Conservation (phyloP, 2,797 vertebrate genomes). For the Rhyacichthys aspro region DNA sequence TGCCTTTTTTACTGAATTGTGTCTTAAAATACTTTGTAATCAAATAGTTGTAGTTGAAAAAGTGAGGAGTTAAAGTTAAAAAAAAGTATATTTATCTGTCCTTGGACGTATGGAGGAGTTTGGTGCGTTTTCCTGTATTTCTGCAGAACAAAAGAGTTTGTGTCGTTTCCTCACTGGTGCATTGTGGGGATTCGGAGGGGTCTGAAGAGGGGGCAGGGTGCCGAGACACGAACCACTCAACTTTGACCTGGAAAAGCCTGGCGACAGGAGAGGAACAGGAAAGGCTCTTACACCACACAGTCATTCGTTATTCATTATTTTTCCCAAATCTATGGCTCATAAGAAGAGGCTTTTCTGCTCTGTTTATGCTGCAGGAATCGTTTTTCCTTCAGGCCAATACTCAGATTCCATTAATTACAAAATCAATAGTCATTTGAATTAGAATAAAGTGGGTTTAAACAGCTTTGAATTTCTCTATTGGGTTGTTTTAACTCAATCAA, state of each 20-base stretch:
- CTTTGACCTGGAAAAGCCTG: slow-evolving; percentile 77
- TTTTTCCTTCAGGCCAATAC: slow-evolving; percentile 18
- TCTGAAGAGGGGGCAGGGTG: slow-evolving; percentile 42
- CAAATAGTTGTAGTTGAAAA: slow-evolving; percentile 8
- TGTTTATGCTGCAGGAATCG: slow-evolving; percentile 38
- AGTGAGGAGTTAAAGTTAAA: slow-evolving; percentile 5
- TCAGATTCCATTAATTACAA: slow-evolving; percentile 32
- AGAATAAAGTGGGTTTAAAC: slow-evolving; percentile 2
- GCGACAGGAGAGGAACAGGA: slow-evolving; percentile 65
- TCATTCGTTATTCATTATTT: slow-evolving; percentile 56
- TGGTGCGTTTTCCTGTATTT: slow-evolving; percentile 52
- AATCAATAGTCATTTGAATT: slow-evolving; percentile 34
- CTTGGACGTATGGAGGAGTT: slow-evolving; percentile 28
- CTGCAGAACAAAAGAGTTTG: slow-evolving; percentile 67
- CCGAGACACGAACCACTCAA: slow-evolving; percentile 69
- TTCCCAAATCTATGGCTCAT: slow-evolving; percentile 35
- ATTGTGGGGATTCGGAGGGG: slow-evolving; percentile 58
- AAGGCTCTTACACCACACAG: slow-evolving; percentile 35
- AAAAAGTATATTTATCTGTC: slow-evolving; percentile 10
- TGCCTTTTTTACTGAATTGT: background rate
- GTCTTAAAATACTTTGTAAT: background rate
- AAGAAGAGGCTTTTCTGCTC: slow-evolving; percentile 29
- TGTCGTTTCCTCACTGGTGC: slow-evolving; percentile 71
- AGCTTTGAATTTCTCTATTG: background rate
- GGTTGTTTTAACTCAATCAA: background rate